phyloP scores from a whole-genome alignment of 2,113 vertebrate genomes.

The Bombycilla garrulus region DNA sequence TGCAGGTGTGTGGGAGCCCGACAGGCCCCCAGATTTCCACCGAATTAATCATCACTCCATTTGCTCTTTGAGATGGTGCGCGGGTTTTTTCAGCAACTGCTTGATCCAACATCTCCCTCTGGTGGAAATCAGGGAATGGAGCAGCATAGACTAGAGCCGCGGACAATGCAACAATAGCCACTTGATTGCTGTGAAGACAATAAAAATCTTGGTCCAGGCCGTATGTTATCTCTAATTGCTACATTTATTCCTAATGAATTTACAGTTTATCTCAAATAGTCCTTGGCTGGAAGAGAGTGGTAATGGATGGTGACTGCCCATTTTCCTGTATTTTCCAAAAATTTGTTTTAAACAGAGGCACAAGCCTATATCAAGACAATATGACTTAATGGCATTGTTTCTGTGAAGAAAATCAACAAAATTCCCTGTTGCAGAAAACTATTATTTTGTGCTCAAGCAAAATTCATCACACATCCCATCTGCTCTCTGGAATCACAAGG shows the following conservation, averaged over 20 bases:
- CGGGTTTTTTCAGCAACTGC: neutral
- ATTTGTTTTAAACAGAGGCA: neutral
- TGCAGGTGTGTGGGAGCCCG: neutral
- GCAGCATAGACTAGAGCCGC: neutral
- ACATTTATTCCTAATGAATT: neutral
- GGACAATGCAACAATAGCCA: rapidly evolving
- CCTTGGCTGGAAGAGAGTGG: neutral
- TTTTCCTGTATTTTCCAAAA: neutral
- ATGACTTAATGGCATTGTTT: neutral
- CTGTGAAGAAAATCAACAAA: neutral
- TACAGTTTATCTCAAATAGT: neutral
- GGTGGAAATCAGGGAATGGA: neutral
- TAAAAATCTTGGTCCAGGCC: neutral
- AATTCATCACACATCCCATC: neutral
- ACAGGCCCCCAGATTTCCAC: neutral
- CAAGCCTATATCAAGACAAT: neutral
- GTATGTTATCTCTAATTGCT: neutral
- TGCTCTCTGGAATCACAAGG: neutral
- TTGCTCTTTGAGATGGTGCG: neutral
- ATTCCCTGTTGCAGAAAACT: neutral
- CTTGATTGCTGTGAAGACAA: neutral
- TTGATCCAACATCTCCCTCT: conserved; percentile 59
- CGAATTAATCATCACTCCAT: neutral
- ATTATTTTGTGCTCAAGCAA: neutral
- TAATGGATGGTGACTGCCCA: neutral